Base-by-base conservation (phyloP, 2,113 vertebrate genomes). In the Rhombomys opimus region DNA sequence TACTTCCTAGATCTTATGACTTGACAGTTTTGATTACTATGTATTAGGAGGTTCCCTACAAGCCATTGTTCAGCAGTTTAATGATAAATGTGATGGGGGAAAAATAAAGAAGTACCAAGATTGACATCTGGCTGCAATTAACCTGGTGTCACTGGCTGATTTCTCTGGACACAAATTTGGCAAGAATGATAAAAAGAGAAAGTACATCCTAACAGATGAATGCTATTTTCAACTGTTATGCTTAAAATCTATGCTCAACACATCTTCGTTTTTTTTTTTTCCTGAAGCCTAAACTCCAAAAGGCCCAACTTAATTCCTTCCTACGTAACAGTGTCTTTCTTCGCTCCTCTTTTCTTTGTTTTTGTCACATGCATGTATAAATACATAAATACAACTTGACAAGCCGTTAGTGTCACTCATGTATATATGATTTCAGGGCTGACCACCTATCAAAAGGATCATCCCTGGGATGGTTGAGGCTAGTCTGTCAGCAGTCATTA, bases 41-140 rank as follows among this genome's bases (percentile, higher is more conserved):
- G 20, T 92, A 35, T 38, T 73, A 86, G n/a, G 35, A 61, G 38
- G 77, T 85, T 72, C 52, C 20, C 75, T 89, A 50, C 22, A 50
- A 50, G 72, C 65, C 54, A 30, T 73, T 70, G 35, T 72, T 73
- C 46, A 41, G 65, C 35, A 52, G 59, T 57, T 63, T 72, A 73
- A 84, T 91, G 90, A 90, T 82, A 73, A 46, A 84, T 67, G 20
- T 52, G 18, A 68, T 52, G 68, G 81, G 61, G 41, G 54, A 75
- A 80, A 93, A 86, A 41, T 23, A 68, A 0, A 85, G 87, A 30
- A 92, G 81, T 59, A 52, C 59, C 78, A 46, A 91, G 84, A 65
- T 23, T 38, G 73, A 72, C 92, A 75, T 70, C 85, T 91, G 93
- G 80, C 65, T 18, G 46, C 84, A 73, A 41, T 82, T 95, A 90